Percentiles rank a stretch among this genome's conserved stretches.
Evolutionary conservation across 1,140 invertebrate species (phyloP).

Genomic region (Drosophila setifemur): DNA sequence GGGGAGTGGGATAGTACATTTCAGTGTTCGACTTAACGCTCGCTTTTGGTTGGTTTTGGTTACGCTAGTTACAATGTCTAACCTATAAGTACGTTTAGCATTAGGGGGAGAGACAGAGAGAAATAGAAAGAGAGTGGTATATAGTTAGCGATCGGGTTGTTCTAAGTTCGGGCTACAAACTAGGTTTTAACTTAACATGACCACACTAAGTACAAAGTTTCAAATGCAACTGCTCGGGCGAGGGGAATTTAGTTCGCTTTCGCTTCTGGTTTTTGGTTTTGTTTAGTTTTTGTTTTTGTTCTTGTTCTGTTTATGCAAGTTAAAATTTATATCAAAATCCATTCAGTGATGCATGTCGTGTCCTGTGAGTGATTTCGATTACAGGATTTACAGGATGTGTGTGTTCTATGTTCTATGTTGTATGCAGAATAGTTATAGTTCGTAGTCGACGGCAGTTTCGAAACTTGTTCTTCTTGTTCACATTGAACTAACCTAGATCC

Average conservation of each 20-base stretch:
- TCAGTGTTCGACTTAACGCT: constrained; percentile 28
- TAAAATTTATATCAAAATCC: constrained; percentile 72
- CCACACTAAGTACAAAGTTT: constrained; percentile 65
- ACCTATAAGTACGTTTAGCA: constrained; percentile 72
- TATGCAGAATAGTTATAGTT: constrained; percentile 26
- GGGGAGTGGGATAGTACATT: constrained; percentile 19
- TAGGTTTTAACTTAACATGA: constrained; percentile 39
- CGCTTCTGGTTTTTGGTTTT: constrained; percentile 1
- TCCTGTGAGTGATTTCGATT: constrained; percentile 23
- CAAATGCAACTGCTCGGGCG: constrained; percentile 49
- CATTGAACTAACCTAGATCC: constrained; percentile 18
- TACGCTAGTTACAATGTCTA: constrained; percentile 76
- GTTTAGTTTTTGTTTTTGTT: constrained; percentile 6
- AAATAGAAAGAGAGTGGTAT: constrained; percentile 74
- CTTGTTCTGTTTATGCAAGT: constrained; percentile 28
- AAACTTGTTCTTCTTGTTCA: constrained; percentile 21
- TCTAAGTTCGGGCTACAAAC: constrained; percentile 59
- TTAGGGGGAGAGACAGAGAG: constrained; percentile 69
- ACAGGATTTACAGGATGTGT: neutral
- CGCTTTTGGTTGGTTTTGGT: constrained; percentile 26
- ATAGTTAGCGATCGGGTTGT: constrained; percentile 65
- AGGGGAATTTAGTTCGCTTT: constrained; percentile 16
- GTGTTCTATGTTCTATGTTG: too few relatives aligned
- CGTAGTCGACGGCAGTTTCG: constrained; percentile 47
- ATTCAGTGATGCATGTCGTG: constrained; percentile 35